These are phyloP conservation scores for Epistrophe grossulariae DNA, from an alignment of 2,888 invertebrate genomes.

Conservation along the genomic window DNA sequence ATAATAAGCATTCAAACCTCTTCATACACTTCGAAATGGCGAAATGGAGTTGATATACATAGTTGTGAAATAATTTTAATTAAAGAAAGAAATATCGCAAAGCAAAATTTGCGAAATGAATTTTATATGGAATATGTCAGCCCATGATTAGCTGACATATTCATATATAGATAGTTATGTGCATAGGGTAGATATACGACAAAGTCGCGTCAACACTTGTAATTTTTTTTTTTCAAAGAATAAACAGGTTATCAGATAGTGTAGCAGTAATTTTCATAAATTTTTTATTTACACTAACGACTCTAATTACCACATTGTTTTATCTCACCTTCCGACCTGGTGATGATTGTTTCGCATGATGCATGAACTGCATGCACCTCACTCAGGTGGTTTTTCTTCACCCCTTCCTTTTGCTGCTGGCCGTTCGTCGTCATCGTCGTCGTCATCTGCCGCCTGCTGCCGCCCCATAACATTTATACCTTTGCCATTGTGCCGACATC, in stretches of 20 bases:
- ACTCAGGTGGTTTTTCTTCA: conserved; percentile 14
- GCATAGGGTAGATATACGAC: too few species aligned
- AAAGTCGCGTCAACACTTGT: conserved; percentile 38
- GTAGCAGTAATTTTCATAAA: conserved; percentile 64
- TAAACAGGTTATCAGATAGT: conserved; percentile 52
- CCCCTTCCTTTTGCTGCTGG: background rate
- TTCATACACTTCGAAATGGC: too few species aligned
- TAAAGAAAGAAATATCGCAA: too few species aligned
- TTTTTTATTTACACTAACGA: conserved; percentile 75
- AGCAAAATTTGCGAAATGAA: too few species aligned
- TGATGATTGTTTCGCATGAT: conserved; percentile 76
- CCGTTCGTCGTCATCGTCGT: background rate
- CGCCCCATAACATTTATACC: conserved; percentile 65
- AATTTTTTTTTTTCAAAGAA: background rate
- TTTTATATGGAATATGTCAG: too few species aligned
- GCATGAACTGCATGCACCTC: conserved; percentile 71
- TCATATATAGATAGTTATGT: too few species aligned
- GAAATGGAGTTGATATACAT: too few species aligned
- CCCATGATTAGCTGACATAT: too few species aligned
- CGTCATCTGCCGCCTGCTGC: conserved; percentile 41
- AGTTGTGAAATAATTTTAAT: too few species aligned
- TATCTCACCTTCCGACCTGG: conserved; percentile 76
- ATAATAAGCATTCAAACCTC: too few species aligned
- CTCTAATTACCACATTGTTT: conserved; percentile 76
- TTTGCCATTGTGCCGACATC: conserved; percentile 59